Evolutionary conservation across 2,113 vertebrate species (phyloP).

Genomic region (Hyla sarda): DNA sequence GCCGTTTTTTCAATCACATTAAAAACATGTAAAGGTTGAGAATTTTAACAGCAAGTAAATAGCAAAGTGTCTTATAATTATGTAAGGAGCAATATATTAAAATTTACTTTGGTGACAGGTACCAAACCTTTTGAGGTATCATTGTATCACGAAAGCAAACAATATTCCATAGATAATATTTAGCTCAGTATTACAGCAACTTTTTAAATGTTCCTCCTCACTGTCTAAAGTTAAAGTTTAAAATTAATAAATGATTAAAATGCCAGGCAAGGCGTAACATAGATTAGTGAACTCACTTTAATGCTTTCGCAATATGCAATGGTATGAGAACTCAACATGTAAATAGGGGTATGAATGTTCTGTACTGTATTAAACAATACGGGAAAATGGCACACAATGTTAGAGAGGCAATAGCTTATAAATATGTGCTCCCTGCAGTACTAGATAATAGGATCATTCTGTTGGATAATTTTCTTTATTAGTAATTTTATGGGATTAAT

Average conservation of each 20-base stretch:
- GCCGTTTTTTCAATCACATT: too few species aligned
- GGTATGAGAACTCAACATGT: neutral
- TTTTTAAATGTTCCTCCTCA: neutral
- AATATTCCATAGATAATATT: neutral
- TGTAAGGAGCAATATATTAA: too few species aligned
- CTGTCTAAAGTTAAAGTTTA: too few species aligned
- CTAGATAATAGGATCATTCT: conserved; percentile 54
- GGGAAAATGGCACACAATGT: conserved; percentile 34
- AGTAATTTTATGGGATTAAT: conserved; percentile 57
- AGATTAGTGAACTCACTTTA: conserved; percentile 15
- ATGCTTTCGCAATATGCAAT: neutral
- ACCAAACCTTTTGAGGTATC: neutral
- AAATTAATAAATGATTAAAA: conserved; percentile 5
- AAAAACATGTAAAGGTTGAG: too few species aligned
- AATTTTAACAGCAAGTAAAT: too few species aligned
- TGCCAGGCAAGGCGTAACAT: conserved; percentile 1
- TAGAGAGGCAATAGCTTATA: conserved; percentile 38
- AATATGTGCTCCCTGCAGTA: conserved; percentile 54
- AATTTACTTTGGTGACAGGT: too few species aligned
- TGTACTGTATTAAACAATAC: conserved; percentile 9
- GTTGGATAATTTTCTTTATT: conserved; percentile 56
- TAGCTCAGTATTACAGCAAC: neutral
- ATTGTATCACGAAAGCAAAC: conserved; percentile 4
- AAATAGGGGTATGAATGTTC: conserved; percentile 26
- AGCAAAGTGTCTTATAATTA: too few species aligned